Evolutionary conservation across 2,888 invertebrate genomes (phyloP), one percentile per base, ranked within the genome.

Genomic region (Platycheirus rosarum): DNA sequence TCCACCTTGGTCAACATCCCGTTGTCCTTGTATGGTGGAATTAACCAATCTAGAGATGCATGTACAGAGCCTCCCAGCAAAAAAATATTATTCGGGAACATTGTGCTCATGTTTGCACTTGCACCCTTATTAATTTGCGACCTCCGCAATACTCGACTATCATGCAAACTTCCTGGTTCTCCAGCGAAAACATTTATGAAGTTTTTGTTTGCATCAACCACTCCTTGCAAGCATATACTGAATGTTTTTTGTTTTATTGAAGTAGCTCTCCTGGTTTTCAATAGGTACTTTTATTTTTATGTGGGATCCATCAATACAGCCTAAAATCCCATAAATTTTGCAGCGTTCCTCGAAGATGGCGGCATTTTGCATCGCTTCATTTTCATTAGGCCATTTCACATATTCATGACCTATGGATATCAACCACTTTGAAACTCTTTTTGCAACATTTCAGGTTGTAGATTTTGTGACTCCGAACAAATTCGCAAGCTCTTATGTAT

Each of bases 111-210:
- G 6, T 4, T 26, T 26, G 2, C 6, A 4, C 3, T 26, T 26
- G 26, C 26, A 26, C 26, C n/a, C n/a, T n/a, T n/a, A n/a, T n/a
- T n/a, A n/a, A n/a, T n/a, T n/a, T n/a, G n/a, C n/a, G n/a, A n/a
- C n/a, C n/a, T n/a, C n/a, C n/a, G n/a, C n/a, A n/a, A n/a, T n/a
- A n/a, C n/a, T n/a, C n/a, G n/a, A n/a, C n/a, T n/a, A n/a, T n/a
- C n/a, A n/a, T n/a, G n/a, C n/a, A n/a, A 84, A 1, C 85, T 74
- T n/a, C 86, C 86, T n/a, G 86, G 85, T 46, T 86, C 85, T 18
- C 86, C 86, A 53, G 85, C 85, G 55, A 80, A 85, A 8, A 87
- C 73, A 62, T 86, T 85, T n/a, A 85, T 14, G 32, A 4, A 51
- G 2, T 84, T 66, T 85, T 70, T 86, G 13, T 86, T 75, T 2